Conservation (phyloP, 2,113 vertebrate genomes). For the Pantherophis guttatus region DNA sequence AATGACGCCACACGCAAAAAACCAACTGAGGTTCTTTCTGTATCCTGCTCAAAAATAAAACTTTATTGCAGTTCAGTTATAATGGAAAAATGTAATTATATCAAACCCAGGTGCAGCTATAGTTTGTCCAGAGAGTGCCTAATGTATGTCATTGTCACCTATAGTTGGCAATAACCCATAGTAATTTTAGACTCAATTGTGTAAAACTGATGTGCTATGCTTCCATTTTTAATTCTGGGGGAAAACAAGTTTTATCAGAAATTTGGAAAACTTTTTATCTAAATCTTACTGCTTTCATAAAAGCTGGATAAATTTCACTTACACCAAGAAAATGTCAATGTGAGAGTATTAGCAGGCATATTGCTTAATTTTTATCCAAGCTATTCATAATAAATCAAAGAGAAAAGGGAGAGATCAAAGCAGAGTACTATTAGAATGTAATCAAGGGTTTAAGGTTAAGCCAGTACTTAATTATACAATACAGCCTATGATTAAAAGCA, state of each 20-base stretch:
- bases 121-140: not conserved
- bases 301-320: not conserved
- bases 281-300: not conserved
- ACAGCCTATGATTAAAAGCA: not conserved
- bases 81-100: not conserved
- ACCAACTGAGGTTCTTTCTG: not conserved
- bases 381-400: not conserved
- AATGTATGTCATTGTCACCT: not conserved
- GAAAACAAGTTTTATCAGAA: not conserved
- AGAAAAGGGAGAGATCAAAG: not conserved
- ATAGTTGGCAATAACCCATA: not conserved
- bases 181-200: not conserved
- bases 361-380: not conserved
- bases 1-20: not conserved
- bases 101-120: not conserved
- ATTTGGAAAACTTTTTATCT: not conserved
- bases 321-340: not conserved
- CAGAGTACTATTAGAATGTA: conserved; percentile 7
- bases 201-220: not conserved
- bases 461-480: not conserved
- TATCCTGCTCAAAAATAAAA: not conserved
- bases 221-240: not conserved
- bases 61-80: not conserved
- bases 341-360: not conserved
- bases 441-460: not conserved